Base-by-base conservation (phyloP, 2,888 invertebrate species). In the Drosophila subquinaria region DNA sequence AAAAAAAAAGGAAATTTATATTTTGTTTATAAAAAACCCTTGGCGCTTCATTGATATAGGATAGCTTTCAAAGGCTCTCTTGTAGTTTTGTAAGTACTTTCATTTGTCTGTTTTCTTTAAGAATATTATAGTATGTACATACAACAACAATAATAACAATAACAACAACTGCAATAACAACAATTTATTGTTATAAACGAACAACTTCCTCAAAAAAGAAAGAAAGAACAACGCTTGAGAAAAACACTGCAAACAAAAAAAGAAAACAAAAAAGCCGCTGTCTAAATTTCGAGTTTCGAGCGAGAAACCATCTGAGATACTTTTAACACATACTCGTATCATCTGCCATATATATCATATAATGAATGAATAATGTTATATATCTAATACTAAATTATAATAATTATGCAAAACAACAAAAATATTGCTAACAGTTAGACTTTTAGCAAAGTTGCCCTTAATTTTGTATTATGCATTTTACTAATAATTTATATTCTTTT, bases 1-100 rank as follows among this genome's bases (percentile, higher is more conserved):
- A 93, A 93, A 93, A 27, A 27, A 27, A 93, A 95, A 95, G 95
- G 94, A 95, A 95, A 95, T 94, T 95, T 95, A 94, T 95, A 94
- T 95, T 95, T 95, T 94, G 93, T 95, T 95, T 95, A 90, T 82
- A 94, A 95, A 87, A 87, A 92, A 91, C 91, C 91, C 92, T 90
- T 92, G 92, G 91, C 92, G 92, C 92, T 92, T 92, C 92, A 93
- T 93, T 92, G 83, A 90, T 80, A 92, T 92, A 93, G 92, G 92
- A 92, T 93, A 92, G 92, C 92, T 92, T 90, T 92, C 92, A 89
- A 92, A 90, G 92, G 92, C 92, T 92, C 92, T 92, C 90, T 92
- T 91, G 91, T 92, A 92, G 92, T 92, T 92, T 92, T 92, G 92
- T 92, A 92, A 92, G 92, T 92, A 92, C 92, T 92, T 92, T 92